Base-by-base conservation (phyloP, 2,113 vertebrate genomes). In the Trogon surrucura region DNA sequence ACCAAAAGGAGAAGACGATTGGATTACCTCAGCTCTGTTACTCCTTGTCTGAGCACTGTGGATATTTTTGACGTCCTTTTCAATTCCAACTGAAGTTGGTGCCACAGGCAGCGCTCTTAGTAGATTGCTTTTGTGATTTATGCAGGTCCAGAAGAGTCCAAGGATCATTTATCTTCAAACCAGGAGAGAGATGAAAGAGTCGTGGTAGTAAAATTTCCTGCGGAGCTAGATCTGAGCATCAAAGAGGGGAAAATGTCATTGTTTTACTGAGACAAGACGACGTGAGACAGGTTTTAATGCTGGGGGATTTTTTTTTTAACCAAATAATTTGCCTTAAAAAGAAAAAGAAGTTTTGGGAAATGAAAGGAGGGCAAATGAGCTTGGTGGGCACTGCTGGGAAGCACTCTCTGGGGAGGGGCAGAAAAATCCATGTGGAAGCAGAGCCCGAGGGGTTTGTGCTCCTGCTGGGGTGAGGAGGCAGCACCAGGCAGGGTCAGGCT, bases 91-190 rank as follows among this genome's bases (percentile, higher is more conserved):
- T 96, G 95, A 97, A 97, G 96, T 93, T 6, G 16, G 80, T 96
- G 97, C 95, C 97, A 97, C 93, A 89, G 97, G 97, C 95, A 92
- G 96, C 95, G 97, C 96, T 97, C 96, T 97, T 91, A 96, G 96
- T 91, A 98, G 97, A 98, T 98, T 98, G 97, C 96, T 98, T 97
- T 97, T 97, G 95, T 98, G 98, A 98, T 98, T 98, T 98, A 98
- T 98, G 96, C 75, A 13, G 94, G 96, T 95, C 97, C 97, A 96
- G 96, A 97, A 97, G 97, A 97, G 97, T 97, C 95, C 97, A 97
- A 97, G 96, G 94, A 96, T 98, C 96, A 97, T 98, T 98, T 98
- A 97, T 98, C 97, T 98, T 98, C 96, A 98, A 98, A 97, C 95
- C 89, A 97, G 96, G 96, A 97, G 97, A 96, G 95, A 97, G 97